Conservation (phyloP, 1,140 invertebrate species). For the Argopecten irradians region DNA sequence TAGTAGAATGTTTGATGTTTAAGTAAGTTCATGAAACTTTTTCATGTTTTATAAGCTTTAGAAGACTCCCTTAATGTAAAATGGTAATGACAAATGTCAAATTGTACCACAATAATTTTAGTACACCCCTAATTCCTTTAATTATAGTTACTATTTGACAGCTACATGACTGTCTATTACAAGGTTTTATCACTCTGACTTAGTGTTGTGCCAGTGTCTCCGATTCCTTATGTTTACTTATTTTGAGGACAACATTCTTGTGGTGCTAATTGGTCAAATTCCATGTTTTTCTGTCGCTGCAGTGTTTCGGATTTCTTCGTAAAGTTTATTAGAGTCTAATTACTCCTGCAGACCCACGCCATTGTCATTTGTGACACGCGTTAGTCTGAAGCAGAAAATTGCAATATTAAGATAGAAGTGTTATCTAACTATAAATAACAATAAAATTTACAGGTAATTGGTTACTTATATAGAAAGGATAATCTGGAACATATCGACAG, state of each 20-base stretch:
- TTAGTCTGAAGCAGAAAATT: not conserved
- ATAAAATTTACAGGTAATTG: not conserved
- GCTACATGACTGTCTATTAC: no score
- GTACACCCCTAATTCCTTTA: no score
- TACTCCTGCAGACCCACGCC: not conserved
- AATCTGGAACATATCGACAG: not conserved
- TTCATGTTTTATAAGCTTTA: no score
- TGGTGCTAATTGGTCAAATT: not conserved
- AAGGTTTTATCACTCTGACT: no score
- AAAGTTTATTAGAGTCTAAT: not conserved
- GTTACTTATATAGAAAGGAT: not conserved
- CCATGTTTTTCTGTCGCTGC: not conserved
- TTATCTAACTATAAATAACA: conserved; percentile 1
- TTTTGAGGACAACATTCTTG: no score
- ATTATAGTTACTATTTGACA: not conserved
- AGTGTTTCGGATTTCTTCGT: not conserved
- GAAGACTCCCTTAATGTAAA: no score
- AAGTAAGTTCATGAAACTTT: no score
- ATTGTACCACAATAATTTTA: not conserved
- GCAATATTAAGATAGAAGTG: not conserved
- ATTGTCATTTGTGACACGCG: not conserved
- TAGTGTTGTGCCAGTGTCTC: no score
- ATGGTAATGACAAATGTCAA: not conserved
- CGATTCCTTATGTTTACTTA: no score
- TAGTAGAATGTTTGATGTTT: no score